Evolutionary conservation across 2,888 invertebrate species (phyloP), one percentile per base, ranked within the genome.

Genomic region (Perithous albicinctus): DNA sequence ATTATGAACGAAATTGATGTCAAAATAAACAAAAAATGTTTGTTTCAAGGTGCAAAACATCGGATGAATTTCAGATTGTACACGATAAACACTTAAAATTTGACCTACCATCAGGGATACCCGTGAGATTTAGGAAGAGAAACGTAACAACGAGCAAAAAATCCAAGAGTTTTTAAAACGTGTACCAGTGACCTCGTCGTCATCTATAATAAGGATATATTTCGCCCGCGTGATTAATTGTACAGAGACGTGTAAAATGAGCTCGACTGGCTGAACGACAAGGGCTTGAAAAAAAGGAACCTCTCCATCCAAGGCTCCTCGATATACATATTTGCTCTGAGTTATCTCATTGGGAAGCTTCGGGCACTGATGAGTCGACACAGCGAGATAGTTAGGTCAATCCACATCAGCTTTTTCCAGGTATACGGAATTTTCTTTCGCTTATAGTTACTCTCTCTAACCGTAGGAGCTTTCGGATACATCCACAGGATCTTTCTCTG

Each of bases 281-380:
- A 69, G n/a, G n/a, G n/a, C n/a, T n/a, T n/a, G n/a, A n/a, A n/a
- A n/a, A n/a, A n/a, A n/a, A n/a, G n/a, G n/a, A n/a, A n/a, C n/a
- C n/a, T n/a, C n/a, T n/a, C n/a, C n/a, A n/a, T n/a, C n/a, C n/a
- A n/a, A 69, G 38, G 29, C 35, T 20, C 18, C 41, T 26, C 67
- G 61, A 59, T 48, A 43, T n/a, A n/a, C n/a, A n/a, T 38, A 56
- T 76, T 80, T 72, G 70, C 76, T 48, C 54, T 23, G 80, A 80
- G 76, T 76, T 76, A 69, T 76, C 70, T 76, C 76, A 35, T 70
- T 66, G 35, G 67, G 23, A 67, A 64, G n/a, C n/a, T 54, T 80
- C 69, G 63, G 54, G 67, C 67, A 48, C 51, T 66, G n/a, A n/a
- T n/a, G 32, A 35, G 35, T 41, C 18, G 54, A 43, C 41, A 43